Conservation (phyloP, 1,140 invertebrate genomes). For the Diorhabda sublineata region DNA sequence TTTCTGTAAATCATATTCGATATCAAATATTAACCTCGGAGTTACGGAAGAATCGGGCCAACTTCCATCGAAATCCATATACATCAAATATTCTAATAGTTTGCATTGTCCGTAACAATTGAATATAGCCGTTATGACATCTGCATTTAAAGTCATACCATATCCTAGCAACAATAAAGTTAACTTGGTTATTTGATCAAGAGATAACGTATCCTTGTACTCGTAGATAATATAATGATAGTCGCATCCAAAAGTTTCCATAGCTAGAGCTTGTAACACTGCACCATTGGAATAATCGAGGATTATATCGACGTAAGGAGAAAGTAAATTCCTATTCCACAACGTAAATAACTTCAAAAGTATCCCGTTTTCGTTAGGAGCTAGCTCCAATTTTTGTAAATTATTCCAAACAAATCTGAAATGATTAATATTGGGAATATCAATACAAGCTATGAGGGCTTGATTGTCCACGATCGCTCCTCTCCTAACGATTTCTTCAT, state of each 20-base stretch:
- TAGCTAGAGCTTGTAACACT: neutral
- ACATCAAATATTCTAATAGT: no score
- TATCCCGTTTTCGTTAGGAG: no score
- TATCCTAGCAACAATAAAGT: neutral
- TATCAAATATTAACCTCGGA: conserved; percentile 4
- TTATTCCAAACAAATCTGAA: neutral
- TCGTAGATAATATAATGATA: neutral
- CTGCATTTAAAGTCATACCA: neutral
- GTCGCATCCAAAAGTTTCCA: neutral
- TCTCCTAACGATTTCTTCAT: neutral
- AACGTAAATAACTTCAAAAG: no score
- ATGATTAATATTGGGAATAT: neutral
- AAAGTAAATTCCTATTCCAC: neutral
- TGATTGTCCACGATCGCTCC: neutral
- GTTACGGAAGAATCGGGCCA: neutral
- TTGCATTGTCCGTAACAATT: no score
- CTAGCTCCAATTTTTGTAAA: neutral
- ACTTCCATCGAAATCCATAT: neutral
- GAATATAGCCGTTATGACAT: no score
- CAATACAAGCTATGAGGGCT: neutral
- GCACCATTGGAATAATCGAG: neutral
- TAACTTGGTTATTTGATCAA: neutral
- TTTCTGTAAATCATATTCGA: neutral
- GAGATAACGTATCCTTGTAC: neutral
- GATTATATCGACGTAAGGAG: neutral